A percentile compares a stretch with the other conserved stretches of the same genome.
phyloP scores from a whole-genome alignment of 2,888 invertebrate species.

The Rotaria sp. region DNA sequence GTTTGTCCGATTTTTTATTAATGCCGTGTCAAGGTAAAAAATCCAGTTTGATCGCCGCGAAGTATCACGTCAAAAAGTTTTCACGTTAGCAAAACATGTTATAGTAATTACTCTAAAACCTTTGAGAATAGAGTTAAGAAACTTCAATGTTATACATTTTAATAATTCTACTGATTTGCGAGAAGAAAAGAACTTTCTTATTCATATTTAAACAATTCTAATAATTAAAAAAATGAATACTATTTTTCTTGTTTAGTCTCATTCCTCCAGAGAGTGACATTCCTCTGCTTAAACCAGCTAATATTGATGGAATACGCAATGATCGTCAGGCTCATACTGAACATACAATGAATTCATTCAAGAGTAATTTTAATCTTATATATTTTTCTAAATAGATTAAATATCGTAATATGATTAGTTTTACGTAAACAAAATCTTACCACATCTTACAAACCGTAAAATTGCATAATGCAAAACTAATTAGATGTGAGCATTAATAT shows the following conservation, averaged over 20 bases:
- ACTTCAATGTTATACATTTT: not conserved
- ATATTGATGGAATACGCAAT: not conserved
- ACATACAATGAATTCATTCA: not conserved
- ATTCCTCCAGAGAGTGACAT: not conserved
- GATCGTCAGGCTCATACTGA: not conserved
- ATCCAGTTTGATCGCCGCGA: no score
- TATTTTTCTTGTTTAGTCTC: not conserved
- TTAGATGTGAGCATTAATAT: not conserved
- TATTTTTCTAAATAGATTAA: not conserved
- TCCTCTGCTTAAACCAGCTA: not conserved
- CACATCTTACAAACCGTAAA: not conserved
- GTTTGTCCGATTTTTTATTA: no score
- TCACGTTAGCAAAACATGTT: no score
- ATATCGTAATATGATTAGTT: not conserved
- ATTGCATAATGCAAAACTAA: conserved; percentile 8
- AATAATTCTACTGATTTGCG: no score
- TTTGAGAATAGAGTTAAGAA: no score
- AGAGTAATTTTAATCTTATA: not conserved
- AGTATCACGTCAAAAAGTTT: no score
- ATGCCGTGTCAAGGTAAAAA: no score
- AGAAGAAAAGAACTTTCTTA: no score
- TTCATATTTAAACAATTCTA: no score
- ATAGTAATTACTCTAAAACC: no score
- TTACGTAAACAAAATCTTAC: not conserved
- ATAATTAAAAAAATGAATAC: no score